A percentile compares a stretch with the other conserved stretches of the same genome.
phyloP scores from a whole-genome alignment of 1,140 invertebrate species.

The Diorhabda carinulata region DNA sequence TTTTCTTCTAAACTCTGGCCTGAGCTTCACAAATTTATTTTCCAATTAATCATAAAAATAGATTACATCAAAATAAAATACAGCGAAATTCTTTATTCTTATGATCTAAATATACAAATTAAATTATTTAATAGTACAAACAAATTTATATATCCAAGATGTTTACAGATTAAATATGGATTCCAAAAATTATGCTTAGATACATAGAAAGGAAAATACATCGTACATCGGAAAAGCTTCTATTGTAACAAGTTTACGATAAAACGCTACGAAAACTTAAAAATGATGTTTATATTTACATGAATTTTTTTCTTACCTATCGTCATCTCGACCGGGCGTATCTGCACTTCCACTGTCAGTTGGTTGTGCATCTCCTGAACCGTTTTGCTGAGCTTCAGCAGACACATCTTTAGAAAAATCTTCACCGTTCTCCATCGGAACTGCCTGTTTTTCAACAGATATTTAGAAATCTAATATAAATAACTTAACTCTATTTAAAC shows the following conservation, averaged over 20 bases:
- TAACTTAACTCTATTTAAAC: slow-evolving; percentile 19
- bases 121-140: slow-evolving; percentile 11
- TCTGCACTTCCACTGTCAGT: slow-evolving; percentile 61
- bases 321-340: slow-evolving; percentile 66
- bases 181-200: neutral
- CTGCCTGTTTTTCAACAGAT: slow-evolving; percentile 44
- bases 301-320: slow-evolving; percentile 55
- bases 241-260: slow-evolving; percentile 6
- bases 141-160: neutral
- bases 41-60: slow-evolving; percentile 16
- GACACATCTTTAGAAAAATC: slow-evolving; percentile 68
- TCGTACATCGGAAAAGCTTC: slow-evolving; percentile 5
- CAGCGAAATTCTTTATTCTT: slow-evolving; percentile 12
- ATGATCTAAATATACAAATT: slow-evolving; percentile 24
- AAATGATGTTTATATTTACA: neutral
- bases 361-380: slow-evolving; percentile 57
- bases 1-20: slow-evolving; percentile 39
- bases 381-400: slow-evolving; percentile 47
- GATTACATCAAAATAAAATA: slow-evolving; percentile 4
- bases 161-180: neutral
- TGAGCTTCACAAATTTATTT: slow-evolving; percentile 17
- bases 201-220: neutral
- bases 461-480: slow-evolving; percentile 20
- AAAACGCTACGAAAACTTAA: neutral
- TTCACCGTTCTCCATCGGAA: slow-evolving; percentile 54